Conservation (phyloP, 2,888 invertebrate genomes). For the Atrina japonica region DNA sequence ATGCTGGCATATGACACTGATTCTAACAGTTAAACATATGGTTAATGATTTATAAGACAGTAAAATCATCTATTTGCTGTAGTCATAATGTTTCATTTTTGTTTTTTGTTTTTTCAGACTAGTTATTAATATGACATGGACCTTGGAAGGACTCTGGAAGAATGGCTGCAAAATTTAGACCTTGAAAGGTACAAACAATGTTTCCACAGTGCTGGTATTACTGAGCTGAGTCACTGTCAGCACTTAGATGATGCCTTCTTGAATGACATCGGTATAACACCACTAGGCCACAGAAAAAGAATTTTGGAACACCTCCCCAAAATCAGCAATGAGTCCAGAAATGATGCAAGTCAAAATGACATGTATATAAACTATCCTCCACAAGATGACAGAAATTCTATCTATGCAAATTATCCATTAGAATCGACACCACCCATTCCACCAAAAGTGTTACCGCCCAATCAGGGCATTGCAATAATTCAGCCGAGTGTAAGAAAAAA, state of each 20-base stretch:
- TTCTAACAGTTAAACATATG: too few relatives aligned
- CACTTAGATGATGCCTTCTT: constrained; percentile 39
- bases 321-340: not conserved
- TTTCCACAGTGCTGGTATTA: constrained; percentile 31
- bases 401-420: constrained; percentile 7
- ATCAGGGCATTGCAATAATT: not conserved
- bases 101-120: too few relatives aligned
- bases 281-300: constrained; percentile 29
- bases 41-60: too few relatives aligned
- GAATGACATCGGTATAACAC: constrained; percentile 35
- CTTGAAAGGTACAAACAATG: constrained; percentile 22
- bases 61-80: too few relatives aligned
- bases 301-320: constrained; percentile 29
- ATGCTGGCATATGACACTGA: too few relatives aligned
- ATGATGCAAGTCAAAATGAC: not conserved
- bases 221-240: constrained; percentile 17
- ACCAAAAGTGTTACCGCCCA: constrained; percentile 5
- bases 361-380: constrained; percentile 22
- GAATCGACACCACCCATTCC: too few relatives aligned
- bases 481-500: constrained; percentile 7
- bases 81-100: too few relatives aligned
- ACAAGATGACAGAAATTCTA: constrained; percentile 3
- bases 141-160: constrained; percentile 30
- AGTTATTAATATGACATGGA: constrained; percentile 17
- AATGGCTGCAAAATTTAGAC: constrained; percentile 36